A percentile compares a stretch with the other conserved stretches of the same genome.
phyloP scores from a whole-genome alignment of 2,888 invertebrate species.

The Eurytoma californica region DNA sequence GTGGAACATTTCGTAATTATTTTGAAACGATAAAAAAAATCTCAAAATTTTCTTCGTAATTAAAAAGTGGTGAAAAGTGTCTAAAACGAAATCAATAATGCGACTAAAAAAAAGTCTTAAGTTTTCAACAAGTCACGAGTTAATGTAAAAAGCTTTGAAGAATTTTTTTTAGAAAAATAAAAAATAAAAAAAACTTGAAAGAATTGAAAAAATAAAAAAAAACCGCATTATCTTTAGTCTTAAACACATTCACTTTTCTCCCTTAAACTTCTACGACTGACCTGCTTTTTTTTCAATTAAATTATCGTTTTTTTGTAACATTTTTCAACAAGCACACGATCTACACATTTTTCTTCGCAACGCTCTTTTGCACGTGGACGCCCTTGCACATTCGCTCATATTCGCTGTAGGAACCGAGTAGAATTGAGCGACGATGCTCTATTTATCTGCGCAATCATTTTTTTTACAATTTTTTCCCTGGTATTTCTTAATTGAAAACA shows the following conservation, averaged over 20 bases:
- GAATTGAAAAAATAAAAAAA: conserved; percentile 16
- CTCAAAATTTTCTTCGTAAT: conserved; percentile 40
- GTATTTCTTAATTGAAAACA: conserved; percentile 44
- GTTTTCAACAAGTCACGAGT: conserved; percentile 3
- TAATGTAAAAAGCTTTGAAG: conserved; percentile 26
- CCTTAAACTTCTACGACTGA: conserved; percentile 51
- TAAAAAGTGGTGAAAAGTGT: conserved; percentile 44
- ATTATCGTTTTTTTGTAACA: conserved; percentile 50
- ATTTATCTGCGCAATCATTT: conserved; percentile 28
- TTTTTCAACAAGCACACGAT: conserved; percentile 54
- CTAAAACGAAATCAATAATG: conserved; percentile 48
- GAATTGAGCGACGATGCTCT: conserved; percentile 57
- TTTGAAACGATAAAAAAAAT: conserved; percentile 50
- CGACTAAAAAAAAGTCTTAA: conserved; percentile 17
- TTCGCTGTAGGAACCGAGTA: conserved; percentile 67
- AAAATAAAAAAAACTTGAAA: conserved; percentile 24
- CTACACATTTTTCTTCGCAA: conserved; percentile 49
- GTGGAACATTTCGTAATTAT: conserved; percentile 41
- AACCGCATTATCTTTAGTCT: conserved; percentile 46
- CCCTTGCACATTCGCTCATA: conserved; percentile 56
- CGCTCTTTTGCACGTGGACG: conserved; percentile 30
- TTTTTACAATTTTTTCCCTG: conserved; percentile 46
- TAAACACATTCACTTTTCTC: conserved; percentile 47
- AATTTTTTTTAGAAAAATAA: conserved; percentile 27
- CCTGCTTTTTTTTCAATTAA: conserved; percentile 47